These are phyloP conservation scores for Mustela erminea DNA, from an alignment of 2,797 vertebrate genomes.

Conservation along the genomic window DNA sequence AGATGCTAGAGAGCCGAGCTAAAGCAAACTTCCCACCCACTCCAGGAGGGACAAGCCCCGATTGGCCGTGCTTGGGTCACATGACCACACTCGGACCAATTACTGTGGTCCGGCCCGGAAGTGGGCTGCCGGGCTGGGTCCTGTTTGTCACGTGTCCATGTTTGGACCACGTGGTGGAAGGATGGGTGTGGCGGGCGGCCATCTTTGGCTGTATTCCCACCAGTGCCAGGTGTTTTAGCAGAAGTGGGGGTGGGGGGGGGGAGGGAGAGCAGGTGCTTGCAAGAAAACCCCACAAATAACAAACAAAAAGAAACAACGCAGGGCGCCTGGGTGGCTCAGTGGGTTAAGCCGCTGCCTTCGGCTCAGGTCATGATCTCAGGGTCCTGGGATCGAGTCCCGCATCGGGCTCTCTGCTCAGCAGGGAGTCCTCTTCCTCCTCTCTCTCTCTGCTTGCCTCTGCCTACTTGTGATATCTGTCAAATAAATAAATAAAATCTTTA, in stretches of 20 bases:
- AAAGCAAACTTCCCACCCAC: not conserved
- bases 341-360: too few relatives aligned
- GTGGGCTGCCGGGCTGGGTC: not conserved
- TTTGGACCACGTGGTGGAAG: not conserved
- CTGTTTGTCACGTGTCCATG: accelerated
- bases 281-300: not conserved
- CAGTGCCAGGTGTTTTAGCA: accelerated
- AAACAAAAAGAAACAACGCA: too few relatives aligned
- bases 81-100: not conserved
- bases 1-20: not conserved
- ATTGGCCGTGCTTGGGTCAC: not conserved
- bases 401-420: too few relatives aligned
- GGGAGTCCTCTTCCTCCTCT: too few relatives aligned
- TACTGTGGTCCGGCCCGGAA: not conserved
- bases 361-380: too few relatives aligned
- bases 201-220: not conserved
- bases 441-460: too few relatives aligned
- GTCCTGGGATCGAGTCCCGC: too few relatives aligned
- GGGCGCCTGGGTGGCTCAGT: too few relatives aligned
- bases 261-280: too few relatives aligned
- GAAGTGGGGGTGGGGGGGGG: not conserved
- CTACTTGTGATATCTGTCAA: too few relatives aligned
- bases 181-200: accelerated
- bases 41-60: not conserved
- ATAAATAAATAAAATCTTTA: too few relatives aligned